Base-by-base conservation (phyloP, 2,797 vertebrate genomes). In the Psittacula derbiana region DNA sequence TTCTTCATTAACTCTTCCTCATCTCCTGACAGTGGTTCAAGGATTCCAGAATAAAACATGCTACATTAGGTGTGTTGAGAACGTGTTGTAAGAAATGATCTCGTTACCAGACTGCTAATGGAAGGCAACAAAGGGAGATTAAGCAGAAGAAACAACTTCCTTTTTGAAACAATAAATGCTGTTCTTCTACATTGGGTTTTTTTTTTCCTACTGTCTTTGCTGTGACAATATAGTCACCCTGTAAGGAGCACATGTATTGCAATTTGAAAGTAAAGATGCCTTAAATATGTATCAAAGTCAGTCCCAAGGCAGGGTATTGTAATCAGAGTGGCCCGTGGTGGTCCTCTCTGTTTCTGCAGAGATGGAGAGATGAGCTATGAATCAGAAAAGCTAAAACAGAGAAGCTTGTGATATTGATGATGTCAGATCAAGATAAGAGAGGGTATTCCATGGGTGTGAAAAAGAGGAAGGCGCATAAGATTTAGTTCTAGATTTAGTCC, bases 141-240 rank as follows among this genome's bases (percentile, higher is more conserved):
- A 73, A 52, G 57, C 65, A 20, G 41, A 80, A 50, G 69, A 57
- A 83, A 52, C 12, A 83, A 18, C 30, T 53, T 40, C 0, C 11
- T 31, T 72, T 46, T 46, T n/a, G 4, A 40, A 70, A 36, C 49
- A 49, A 25, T n/a, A 27, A 72, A 43, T 72, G 24, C 19, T 1
- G 0, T 57, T 80, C 7, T 71, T 79, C 17, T 76, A 4, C 16
- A 16, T 20, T 25, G 23, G 30, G 1, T 7, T 0, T 31, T 86
- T 61, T 83, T 47, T 52, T 61, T 57, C 60, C 62, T 3, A 1
- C n/a, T 70, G 4, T 49, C 33, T 47, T 47, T 86, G n/a, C 50
- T 80, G 36, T n/a, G 30, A 40, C 75, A 33, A n/a, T 9, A 3
- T 14, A 60, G 61, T 40, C 40, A 49, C 24, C 12, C 10, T 28